Percentiles rank a stretch among this genome's conserved stretches.
These are phyloP conservation scores for Tiphia femorata DNA, from an alignment of 2,888 invertebrate genomes.

Conservation along the genomic window DNA sequence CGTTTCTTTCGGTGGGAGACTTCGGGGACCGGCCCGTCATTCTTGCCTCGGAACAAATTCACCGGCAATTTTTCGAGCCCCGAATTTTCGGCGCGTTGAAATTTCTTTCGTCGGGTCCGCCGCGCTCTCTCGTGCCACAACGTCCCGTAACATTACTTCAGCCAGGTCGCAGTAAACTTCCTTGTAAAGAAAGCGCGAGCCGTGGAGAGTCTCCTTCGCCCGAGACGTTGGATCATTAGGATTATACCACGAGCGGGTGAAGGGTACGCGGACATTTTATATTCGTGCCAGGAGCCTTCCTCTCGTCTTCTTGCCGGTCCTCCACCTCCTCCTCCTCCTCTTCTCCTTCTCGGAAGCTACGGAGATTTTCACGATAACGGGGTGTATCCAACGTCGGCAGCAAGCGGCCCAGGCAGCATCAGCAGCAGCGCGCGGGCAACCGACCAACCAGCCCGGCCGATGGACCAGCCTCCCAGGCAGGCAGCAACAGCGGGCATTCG, in stretches of 20 bases:
- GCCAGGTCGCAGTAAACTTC: no score
- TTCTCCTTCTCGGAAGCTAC: constrained; percentile 59
- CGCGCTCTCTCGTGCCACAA: neutral
- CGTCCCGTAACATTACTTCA: no score
- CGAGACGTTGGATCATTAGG: constrained; percentile 10
- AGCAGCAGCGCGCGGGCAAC: constrained; percentile 2
- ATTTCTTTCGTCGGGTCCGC: neutral
- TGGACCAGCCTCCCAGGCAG: no score
- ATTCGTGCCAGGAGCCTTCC: constrained; percentile 9
- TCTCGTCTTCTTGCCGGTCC: constrained; percentile 27
- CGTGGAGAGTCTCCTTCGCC: neutral
- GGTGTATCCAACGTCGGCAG: constrained; percentile 38
- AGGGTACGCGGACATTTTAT: constrained; percentile 18
- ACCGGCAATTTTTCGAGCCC: neutral
- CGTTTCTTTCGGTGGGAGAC: constrained; percentile 1
- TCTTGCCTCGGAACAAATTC: constrained; percentile 27
- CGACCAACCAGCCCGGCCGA: no score
- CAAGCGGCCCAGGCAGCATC: constrained; percentile 4
- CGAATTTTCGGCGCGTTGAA: constrained; percentile 1
- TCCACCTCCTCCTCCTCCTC: constrained; percentile 7
- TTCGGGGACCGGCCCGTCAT: constrained; percentile 14
- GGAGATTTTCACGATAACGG: constrained; percentile 63
- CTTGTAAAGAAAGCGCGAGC: neutral
- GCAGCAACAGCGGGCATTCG: constrained; percentile 42
- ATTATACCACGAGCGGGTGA: constrained; percentile 16